phyloP scores from a whole-genome alignment of 2,888 invertebrate genomes.

The Deilephila elpenor region DNA sequence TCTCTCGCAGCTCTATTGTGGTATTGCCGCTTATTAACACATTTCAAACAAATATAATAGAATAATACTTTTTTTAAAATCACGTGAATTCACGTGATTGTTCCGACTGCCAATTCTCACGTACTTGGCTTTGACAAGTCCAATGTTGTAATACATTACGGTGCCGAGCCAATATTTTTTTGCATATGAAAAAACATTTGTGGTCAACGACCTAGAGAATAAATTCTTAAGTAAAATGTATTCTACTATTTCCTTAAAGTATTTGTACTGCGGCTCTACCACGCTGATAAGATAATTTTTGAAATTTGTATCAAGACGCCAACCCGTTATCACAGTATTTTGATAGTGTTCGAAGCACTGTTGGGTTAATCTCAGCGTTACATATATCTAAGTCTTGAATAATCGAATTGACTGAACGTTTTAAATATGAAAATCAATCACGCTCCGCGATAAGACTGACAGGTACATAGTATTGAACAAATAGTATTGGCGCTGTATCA shows the following conservation, averaged over 20 bases:
- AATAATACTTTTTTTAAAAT: conserved; percentile 33
- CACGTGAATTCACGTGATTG: conserved; percentile 46
- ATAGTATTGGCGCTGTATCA: conserved; percentile 34
- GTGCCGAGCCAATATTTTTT: conserved; percentile 51
- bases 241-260: conserved; percentile 61
- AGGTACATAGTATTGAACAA: conserved; percentile 44
- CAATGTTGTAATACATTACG: conserved; percentile 42
- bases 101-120: conserved; percentile 50
- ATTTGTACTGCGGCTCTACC: conserved; percentile 66
- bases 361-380: conserved; percentile 61
- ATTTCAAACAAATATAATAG: not conserved
- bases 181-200: conserved; percentile 38
- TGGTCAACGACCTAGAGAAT: conserved; percentile 50
- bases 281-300: conserved; percentile 73
- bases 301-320: conserved; percentile 67
- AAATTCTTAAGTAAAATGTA: conserved; percentile 43
- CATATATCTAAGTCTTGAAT: conserved; percentile 61
- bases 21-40: not conserved
- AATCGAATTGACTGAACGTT: conserved; percentile 52
- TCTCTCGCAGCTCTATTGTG: not conserved
- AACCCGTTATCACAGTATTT: conserved; percentile 57
- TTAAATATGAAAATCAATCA: conserved; percentile 64
- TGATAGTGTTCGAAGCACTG: conserved; percentile 62
- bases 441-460: conserved; percentile 62
- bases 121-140: conserved; percentile 40